Evolutionary conservation across 2,888 invertebrate genomes (phyloP).

Genomic region (Heliconius ethilla): DNA sequence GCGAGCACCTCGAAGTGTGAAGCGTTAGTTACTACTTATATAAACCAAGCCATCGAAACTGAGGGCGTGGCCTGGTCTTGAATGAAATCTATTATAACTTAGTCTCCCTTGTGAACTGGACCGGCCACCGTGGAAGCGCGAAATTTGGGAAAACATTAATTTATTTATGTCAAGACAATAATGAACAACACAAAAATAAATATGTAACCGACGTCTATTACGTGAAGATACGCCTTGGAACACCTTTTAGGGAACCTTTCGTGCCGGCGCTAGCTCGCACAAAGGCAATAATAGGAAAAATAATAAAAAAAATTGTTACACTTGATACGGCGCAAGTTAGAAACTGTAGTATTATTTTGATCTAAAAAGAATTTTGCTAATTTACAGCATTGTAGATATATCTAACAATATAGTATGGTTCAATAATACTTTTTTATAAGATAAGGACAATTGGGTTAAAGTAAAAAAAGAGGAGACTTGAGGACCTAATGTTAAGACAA

Average conservation of each 20-base stretch:
- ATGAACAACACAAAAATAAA: constrained; percentile 80
- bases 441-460: no score
- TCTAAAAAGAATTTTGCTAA: background rate
- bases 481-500: no score
- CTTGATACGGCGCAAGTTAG: constrained; percentile 51
- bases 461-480: no score
- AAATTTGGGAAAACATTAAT: constrained; percentile 74
- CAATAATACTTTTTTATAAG: background rate
- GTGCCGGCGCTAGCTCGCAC: constrained; percentile 79
- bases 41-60: constrained; percentile 11
- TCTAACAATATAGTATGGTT: background rate
- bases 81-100: constrained; percentile 29
- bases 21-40: constrained; percentile 23
- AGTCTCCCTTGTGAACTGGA: constrained; percentile 38
- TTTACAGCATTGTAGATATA: background rate
- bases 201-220: constrained; percentile 77
- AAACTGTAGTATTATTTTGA: constrained; percentile 35
- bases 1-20: constrained; percentile 11
- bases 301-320: constrained; percentile 64
- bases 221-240: constrained; percentile 72
- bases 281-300: constrained; percentile 78
- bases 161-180: constrained; percentile 79
- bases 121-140: constrained; percentile 74
- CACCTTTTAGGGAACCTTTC: constrained; percentile 72
- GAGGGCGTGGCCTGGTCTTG: constrained; percentile 15